A percentile compares a stretch with the other conserved stretches of the same genome.
phyloP scores from a whole-genome alignment of 2,113 vertebrate genomes.

The Erpornis zantholeuca region DNA sequence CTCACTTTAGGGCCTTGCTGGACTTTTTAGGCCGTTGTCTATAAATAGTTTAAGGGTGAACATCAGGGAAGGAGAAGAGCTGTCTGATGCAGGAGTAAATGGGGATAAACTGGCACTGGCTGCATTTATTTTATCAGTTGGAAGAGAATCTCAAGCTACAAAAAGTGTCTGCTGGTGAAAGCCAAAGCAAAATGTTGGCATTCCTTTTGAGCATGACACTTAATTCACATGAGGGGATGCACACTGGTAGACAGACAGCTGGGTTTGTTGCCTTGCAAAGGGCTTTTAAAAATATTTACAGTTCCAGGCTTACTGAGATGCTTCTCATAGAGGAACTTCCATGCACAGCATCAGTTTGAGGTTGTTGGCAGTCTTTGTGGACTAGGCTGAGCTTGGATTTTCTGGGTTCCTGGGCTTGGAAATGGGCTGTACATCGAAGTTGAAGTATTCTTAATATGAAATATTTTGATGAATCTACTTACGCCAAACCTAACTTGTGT shows the following conservation, averaged over 20 bases:
- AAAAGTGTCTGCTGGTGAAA: background rate
- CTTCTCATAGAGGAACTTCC: background rate
- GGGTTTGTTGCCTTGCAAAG: background rate
- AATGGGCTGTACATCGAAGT: background rate
- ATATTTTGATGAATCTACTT: background rate
- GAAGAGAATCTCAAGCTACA: background rate
- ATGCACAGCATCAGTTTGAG: rapidly evolving
- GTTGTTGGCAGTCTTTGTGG: background rate
- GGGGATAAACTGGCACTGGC: background rate
- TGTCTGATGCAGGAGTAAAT: background rate
- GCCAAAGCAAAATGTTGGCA: background rate
- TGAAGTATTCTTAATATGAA: background rate
- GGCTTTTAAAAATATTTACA: background rate
- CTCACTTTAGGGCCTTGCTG: background rate
- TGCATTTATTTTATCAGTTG: background rate
- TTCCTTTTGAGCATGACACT: background rate
- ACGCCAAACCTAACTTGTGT: background rate
- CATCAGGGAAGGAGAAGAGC: background rate
- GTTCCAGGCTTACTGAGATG: background rate
- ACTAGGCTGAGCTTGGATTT: background rate
- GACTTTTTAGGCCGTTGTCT: background rate
- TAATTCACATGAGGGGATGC: background rate
- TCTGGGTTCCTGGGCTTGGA: background rate
- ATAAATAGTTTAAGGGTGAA: background rate
- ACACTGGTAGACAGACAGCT: background rate